Base-by-base conservation (phyloP, 37 sponge, comb jelly and placozoan species). In the Mnemiopsis leidyi region DNA sequence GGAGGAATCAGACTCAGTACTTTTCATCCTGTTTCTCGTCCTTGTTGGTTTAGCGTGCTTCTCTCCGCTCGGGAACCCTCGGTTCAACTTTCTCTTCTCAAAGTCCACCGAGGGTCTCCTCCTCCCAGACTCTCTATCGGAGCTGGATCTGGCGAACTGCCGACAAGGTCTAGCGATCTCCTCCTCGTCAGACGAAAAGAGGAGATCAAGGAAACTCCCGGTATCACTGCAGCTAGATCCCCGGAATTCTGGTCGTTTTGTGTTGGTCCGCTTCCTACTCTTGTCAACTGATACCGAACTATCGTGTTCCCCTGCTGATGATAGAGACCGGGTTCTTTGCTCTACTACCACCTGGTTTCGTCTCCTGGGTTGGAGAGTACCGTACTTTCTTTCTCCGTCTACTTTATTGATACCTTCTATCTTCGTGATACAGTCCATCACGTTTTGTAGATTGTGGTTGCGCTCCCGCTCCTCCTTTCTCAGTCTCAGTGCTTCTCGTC, bases 41-140 rank as follows among this genome's bases (percentile, higher is more conserved):
- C 61, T 38, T 21, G 61, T 35, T 21, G 24, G 90, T 39, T 23
- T 35, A 0, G 36, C 24, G 0, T 23, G 90, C 23, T 23, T 18
- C 0, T 38, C 61, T 1, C 90, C 90, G 29, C 61, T 85, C 25
- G 40, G 40, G 61, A 85, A 85, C 26, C 90, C 90, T 26, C 90
- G 1, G 90, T 85, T 85, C 61, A 85, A 33, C 90, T 85, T 85
- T 61, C 90, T 85, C 90, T 40, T 38, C 61, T 85, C 90, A 39
- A 85, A 85, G 20, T 77, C 36, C 34, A 77, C 35, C 1, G 32
- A 13, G 33, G 33, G 79, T 32, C 36, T 28, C 79, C 32, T 77
- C 36, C 79, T 26, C 34, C 33, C 36, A 13, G 26, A 32, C 16
- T 77, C 36, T 13, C 38, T 13, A 34, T 34, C 38, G 7, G 82